Percentiles rank a stretch among this genome's conserved stretches.
These are phyloP conservation scores for Melanotaenia pygmaea DNA, from an alignment of 2,797 vertebrate genomes.

Conservation along the genomic window DNA sequence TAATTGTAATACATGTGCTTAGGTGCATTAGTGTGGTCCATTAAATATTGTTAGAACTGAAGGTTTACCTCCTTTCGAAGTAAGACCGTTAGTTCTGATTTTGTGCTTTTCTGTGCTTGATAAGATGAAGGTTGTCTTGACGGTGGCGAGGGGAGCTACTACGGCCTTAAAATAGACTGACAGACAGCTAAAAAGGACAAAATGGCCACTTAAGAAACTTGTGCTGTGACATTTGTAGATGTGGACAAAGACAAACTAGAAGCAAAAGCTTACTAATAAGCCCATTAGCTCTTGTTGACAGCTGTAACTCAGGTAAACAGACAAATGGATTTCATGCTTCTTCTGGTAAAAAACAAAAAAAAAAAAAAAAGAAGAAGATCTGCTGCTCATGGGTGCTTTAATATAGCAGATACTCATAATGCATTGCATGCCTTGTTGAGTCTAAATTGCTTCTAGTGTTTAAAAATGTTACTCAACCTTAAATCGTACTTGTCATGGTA, in stretches of 20 bases:
- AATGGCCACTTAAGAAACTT: constrained; percentile 54
- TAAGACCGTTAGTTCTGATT: constrained; percentile 5
- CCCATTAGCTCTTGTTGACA: constrained; percentile 33
- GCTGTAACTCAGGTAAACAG: constrained; percentile 60
- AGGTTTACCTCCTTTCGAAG: background rate
- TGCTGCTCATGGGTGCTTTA: constrained; percentile 21
- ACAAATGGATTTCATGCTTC: constrained; percentile 48
- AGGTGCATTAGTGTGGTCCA: constrained; percentile 9
- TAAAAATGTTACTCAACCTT: constrained; percentile 27
- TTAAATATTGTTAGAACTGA: constrained; percentile 5
- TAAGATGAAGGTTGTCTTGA: constrained; percentile 57
- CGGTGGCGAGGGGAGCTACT: constrained; percentile 40
- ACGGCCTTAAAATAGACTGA: constrained; percentile 45
- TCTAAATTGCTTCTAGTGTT: constrained; percentile 35
- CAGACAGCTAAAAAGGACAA: constrained; percentile 48
- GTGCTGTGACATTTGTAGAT: constrained; percentile 67
- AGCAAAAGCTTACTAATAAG: constrained; percentile 15
- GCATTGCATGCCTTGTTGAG: constrained; percentile 50
- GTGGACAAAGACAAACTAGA: constrained; percentile 44
- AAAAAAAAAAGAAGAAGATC: constrained; percentile 1
- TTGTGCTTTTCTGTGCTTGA: constrained; percentile 59
- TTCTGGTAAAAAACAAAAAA: constrained; percentile 2
- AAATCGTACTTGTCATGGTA: constrained; percentile 18
- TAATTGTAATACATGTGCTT: constrained; percentile 21
- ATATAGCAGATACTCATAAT: constrained; percentile 47